phyloP scores from a whole-genome alignment of 2,113 vertebrate species.

The Platysternon megacephalum region DNA sequence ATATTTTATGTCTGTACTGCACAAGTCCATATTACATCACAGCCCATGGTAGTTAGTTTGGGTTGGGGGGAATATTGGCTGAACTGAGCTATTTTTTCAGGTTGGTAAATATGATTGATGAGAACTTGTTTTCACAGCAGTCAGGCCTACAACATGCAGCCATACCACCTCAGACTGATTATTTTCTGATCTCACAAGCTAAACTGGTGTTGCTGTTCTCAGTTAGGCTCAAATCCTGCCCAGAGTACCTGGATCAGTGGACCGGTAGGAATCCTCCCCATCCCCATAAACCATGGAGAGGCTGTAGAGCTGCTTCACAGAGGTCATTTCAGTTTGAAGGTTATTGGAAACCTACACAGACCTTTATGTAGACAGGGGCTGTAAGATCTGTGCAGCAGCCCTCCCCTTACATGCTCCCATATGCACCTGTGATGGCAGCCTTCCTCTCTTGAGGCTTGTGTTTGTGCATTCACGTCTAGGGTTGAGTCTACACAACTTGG shows the following conservation, averaged over 20 bases:
- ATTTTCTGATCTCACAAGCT: not conserved
- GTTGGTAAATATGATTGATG: not conserved
- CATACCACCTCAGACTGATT: not conserved
- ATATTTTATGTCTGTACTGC: not conserved
- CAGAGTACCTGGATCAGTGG: not conserved
- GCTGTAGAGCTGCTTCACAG: not conserved
- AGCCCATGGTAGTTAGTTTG: not conserved
- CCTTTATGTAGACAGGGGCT: not conserved
- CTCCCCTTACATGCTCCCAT: not conserved
- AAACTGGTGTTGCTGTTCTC: not conserved
- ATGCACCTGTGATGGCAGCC: rapidly evolving
- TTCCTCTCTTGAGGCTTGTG: not conserved
- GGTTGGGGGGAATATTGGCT: not conserved
- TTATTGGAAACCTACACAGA: not conserved
- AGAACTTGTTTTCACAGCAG: not conserved
- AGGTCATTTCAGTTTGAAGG: not conserved
- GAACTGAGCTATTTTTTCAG: not conserved
- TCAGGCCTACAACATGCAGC: not conserved
- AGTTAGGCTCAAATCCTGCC: not conserved
- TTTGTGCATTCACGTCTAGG: not conserved
- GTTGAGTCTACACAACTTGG: not conserved
- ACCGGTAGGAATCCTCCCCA: not conserved
- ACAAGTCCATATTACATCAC: not conserved
- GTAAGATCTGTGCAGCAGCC: not conserved
- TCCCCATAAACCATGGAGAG: not conserved